These are phyloP conservation scores for Nomada fabriciana DNA, from an alignment of 2,888 invertebrate species.

Conservation along the genomic window DNA sequence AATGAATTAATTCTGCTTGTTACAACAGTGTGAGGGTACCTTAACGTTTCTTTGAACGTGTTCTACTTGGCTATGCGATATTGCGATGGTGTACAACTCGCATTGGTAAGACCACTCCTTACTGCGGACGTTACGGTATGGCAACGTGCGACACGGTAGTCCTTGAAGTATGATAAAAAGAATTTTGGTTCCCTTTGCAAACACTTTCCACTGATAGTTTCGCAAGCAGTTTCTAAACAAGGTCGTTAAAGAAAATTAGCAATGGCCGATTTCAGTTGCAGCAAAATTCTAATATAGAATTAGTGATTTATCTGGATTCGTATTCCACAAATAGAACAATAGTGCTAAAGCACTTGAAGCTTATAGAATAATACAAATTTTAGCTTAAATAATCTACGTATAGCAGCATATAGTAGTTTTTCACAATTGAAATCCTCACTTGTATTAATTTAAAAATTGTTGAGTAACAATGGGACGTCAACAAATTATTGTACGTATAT, in stretches of 20 bases:
- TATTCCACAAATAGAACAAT: background rate
- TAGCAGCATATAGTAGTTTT: too few species aligned
- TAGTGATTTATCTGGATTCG: too few species aligned
- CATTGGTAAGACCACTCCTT: slow-evolving; percentile 54
- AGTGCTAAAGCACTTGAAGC: too few species aligned
- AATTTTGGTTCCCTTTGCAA: slow-evolving; percentile 24
- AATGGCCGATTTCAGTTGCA: too few species aligned
- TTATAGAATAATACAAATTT: too few species aligned
- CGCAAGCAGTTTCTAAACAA: background rate
- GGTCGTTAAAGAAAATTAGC: too few species aligned
- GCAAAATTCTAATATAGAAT: too few species aligned
- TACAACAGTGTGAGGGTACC: background rate
- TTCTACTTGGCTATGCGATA: slow-evolving; percentile 40
- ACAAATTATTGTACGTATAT: too few species aligned
- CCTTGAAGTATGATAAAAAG: slow-evolving; percentile 38
- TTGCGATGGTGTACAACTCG: slow-evolving; percentile 7
- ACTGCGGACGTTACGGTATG: slow-evolving; percentile 38
- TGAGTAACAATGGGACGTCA: too few species aligned
- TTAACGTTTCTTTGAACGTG: slow-evolving; percentile 44
- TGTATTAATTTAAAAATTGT: too few species aligned
- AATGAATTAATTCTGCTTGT: background rate
- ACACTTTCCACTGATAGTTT: background rate
- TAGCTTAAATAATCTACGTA: too few species aligned
- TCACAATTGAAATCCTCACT: too few species aligned
- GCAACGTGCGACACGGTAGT: slow-evolving; percentile 29